Evolutionary conservation across 2,888 invertebrate species (phyloP), one percentile per base, ranked within the genome.

Genomic region (Enchytraeus crypticus): DNA sequence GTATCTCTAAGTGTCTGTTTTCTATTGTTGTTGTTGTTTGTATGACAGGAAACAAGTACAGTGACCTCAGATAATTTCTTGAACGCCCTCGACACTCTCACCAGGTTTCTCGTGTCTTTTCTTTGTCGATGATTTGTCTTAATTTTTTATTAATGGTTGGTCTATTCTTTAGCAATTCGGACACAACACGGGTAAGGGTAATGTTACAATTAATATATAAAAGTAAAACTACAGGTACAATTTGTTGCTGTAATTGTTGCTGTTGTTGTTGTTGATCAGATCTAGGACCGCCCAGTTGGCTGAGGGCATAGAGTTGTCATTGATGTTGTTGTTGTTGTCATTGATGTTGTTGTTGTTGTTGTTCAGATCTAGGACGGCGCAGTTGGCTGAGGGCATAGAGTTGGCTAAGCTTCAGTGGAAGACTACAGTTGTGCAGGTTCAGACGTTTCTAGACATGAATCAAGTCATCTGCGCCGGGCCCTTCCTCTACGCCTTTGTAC

Each of bases 391-490:
- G 57, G 90, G 86, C 8, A 83, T 86, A 65, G 88, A 84, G 61
- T 83, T 82, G 54, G 89, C 90, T 0, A 89, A 88, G 76, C 76
- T 82, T 61, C 83, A 88, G 72, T 79, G 87, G 27, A 82, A 83
- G 59, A 85, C 86, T 0, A 83, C 90, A 57, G 88, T 86, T 62
- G 83, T 84, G 69, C 87, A 89, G 69, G 89, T 90, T 18, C 88
- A 90, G 77, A 84, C 84, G 63, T 86, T 89, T 61, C 81, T 93
- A 32, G 88, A 90, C 71, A 86, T 87, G 75, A 85, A 87, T 49
- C 85, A 86, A 72, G 84, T 95, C n/a, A 85, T 86, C 61, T 87
- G 87, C 29, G 88, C 91, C 0, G 93, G 93, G 0, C 89, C 92
- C 0, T 93, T 92, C 78, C 84, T 90, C 51, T 92, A 92, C 77